phyloP scores from a whole-genome alignment of 1,140 invertebrate species.

The Drosophila leontia region DNA sequence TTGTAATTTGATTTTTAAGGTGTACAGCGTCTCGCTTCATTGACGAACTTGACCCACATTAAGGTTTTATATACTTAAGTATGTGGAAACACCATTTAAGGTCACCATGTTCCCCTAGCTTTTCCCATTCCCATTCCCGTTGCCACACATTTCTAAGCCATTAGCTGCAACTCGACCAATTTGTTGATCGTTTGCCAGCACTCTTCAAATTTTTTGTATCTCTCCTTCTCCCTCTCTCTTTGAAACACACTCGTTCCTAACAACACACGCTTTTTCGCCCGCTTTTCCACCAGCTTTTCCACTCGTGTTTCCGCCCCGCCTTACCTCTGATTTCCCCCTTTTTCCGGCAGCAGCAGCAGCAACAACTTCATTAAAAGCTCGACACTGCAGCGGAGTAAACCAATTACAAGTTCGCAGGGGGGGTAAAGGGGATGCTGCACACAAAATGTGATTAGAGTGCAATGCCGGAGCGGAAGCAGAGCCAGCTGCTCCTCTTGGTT shows the following conservation, averaged over 20 bases:
- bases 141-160: slow-evolving; percentile 30
- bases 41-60: slow-evolving; percentile 22
- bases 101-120: no score
- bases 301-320: slow-evolving; percentile 4
- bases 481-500: slow-evolving; percentile 20
- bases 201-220: slow-evolving; percentile 4
- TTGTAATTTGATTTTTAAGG: no score
- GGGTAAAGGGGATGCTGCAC: background rate
- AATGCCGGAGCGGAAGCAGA: slow-evolving; percentile 48
- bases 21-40: background rate
- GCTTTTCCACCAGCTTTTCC: slow-evolving; percentile 8
- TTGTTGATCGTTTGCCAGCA: slow-evolving; percentile 50
- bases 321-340: background rate
- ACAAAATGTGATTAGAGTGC: slow-evolving; percentile 80
- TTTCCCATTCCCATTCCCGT: background rate
- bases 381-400: slow-evolving; percentile 65
- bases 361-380: slow-evolving; percentile 73
- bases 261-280: background rate
- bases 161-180: slow-evolving; percentile 46
- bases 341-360: slow-evolving; percentile 2
- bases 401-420: slow-evolving; percentile 63
- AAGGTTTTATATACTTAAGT: background rate
- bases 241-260: background rate
- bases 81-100: background rate
- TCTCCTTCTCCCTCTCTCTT: background rate